Evolutionary conservation across 64 coral and sea anemone genomes (phyloP), one percentile per base, ranked within the genome.

Genomic region (Hydrozoanthus tunicans): DNA sequence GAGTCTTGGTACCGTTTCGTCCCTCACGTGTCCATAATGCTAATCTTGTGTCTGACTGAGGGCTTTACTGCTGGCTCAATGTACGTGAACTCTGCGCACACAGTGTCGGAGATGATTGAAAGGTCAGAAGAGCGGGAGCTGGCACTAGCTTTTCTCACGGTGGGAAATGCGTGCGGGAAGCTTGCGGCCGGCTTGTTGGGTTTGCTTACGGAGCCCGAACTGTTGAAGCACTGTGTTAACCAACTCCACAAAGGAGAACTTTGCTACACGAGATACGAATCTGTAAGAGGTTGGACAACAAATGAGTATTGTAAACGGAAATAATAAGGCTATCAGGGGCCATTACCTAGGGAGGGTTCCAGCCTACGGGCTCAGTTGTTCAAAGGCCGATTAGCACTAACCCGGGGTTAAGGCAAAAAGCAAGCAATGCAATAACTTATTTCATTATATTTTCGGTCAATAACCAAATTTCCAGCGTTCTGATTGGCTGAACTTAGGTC

Each of bases 121-220:
- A 90, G 90, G 52, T 77, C 15, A 8, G 53, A 91, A 61, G 91
- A 60, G 73, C 89, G 81, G 70, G 95, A 94, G 26, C 90, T 97
- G 20, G 95, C 92, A 5, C 83, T 97, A 5, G 83, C 92, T 25
- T 91, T 97, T 53, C 73, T 97, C 2, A 97, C 95, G 26, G 78
- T 97, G 53, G 95, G 95, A 8, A 93, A 97, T 9, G 95, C 92
- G 9, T 86, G 76, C 23, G 95, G 95, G n/a, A 97, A 97, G 74
- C 78, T 97, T 6, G 32, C 54, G 0, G 95, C 90, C 13, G 95
- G 95, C 4, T 56, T 92, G 11, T 7, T 84, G 15, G 95, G 95
- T 53, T 79, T 97, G 9, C 62, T 90, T 77, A 77, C 78, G 58
- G 95, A 97, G 25, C 90, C 89, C 6, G 65, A 82, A 9, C 90